phyloP scores from a whole-genome alignment of 64 coral and sea anemone species.

The Dendrophyllia cribrosa region DNA sequence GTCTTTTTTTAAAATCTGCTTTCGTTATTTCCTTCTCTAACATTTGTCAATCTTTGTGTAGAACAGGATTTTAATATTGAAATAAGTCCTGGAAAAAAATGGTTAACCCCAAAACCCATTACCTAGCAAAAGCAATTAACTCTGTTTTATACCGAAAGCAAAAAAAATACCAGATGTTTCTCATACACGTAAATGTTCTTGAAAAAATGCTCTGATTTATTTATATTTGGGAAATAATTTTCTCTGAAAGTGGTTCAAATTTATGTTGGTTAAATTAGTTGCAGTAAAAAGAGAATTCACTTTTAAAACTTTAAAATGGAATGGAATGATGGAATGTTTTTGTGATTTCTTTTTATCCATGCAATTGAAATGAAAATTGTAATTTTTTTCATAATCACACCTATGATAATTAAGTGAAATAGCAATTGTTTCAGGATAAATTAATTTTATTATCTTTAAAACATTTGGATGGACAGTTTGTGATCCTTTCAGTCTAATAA shows the following conservation, averaged over 20 bases:
- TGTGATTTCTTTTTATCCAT: not conserved
- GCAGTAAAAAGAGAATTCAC: too few species aligned
- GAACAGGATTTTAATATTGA: conserved; percentile 3
- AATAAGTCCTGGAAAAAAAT: not conserved
- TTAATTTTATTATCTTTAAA: not conserved
- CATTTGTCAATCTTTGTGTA: not conserved
- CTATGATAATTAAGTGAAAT: conserved; percentile 17
- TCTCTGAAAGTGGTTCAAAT: too few species aligned
- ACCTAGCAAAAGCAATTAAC: conserved; percentile 26
- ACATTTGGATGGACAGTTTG: not conserved
- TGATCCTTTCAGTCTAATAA: too few species aligned
- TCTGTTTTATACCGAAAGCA: not conserved
- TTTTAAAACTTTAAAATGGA: too few species aligned
- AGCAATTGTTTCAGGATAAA: not conserved
- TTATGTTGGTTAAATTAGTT: too few species aligned
- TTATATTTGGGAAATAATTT: too few species aligned
- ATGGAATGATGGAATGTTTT: not conserved
- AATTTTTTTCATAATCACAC: conserved; percentile 10
- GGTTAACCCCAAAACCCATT: conserved; percentile 26
- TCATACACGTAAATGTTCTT: not conserved
- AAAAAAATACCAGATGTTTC: not conserved
- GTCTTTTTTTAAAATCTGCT: not conserved
- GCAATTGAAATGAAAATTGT: not conserved
- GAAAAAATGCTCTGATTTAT: too few species aligned
- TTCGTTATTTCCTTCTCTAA: not conserved